phyloP scores from a whole-genome alignment of 2,888 invertebrate genomes.

The Diaphora mendica region DNA sequence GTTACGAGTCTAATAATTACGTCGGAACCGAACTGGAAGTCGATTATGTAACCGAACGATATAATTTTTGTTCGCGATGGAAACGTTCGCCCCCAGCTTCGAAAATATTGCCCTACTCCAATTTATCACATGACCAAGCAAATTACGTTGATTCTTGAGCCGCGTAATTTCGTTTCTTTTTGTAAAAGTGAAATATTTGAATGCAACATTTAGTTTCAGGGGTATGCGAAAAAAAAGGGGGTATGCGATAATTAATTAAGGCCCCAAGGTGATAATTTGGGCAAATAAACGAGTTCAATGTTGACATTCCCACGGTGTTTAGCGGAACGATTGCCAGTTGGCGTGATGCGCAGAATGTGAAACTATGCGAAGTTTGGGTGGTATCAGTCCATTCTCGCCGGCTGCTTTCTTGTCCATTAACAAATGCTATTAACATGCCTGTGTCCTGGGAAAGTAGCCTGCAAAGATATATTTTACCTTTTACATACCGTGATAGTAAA shows the following conservation, averaged over 20 bases:
- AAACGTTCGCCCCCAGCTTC: slow-evolving; percentile 57
- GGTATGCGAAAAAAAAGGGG: not conserved
- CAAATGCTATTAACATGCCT: slow-evolving; percentile 49
- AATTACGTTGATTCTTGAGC: slow-evolving; percentile 56
- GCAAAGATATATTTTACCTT: slow-evolving; percentile 45
- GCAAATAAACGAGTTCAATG: slow-evolving; percentile 63
- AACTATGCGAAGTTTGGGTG: slow-evolving; percentile 57
- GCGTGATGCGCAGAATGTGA: slow-evolving; percentile 62
- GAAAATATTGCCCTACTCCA: slow-evolving; percentile 65
- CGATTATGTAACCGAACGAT: slow-evolving; percentile 68
- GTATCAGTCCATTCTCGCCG: slow-evolving; percentile 45
- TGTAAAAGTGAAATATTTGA: slow-evolving; percentile 67
- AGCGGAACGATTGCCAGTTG: slow-evolving; percentile 28
- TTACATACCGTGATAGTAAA: slow-evolving; percentile 40
- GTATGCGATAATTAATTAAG: slow-evolving; percentile 70
- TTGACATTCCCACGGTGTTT: slow-evolving; percentile 67
- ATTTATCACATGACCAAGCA: slow-evolving; percentile 61
- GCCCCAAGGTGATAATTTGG: slow-evolving; percentile 72
- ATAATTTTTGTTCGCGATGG: slow-evolving; percentile 62
- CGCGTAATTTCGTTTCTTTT: slow-evolving; percentile 59
- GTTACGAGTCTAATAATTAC: slow-evolving; percentile 67
- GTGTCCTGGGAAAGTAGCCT: slow-evolving; percentile 57
- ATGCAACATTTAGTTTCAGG: slow-evolving; percentile 66
- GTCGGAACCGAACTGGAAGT: slow-evolving; percentile 60
- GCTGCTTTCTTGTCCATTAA: slow-evolving; percentile 27